These are phyloP conservation scores for Fopius arisanus DNA, from an alignment of 1,140 invertebrate species.

Conservation along the genomic window DNA sequence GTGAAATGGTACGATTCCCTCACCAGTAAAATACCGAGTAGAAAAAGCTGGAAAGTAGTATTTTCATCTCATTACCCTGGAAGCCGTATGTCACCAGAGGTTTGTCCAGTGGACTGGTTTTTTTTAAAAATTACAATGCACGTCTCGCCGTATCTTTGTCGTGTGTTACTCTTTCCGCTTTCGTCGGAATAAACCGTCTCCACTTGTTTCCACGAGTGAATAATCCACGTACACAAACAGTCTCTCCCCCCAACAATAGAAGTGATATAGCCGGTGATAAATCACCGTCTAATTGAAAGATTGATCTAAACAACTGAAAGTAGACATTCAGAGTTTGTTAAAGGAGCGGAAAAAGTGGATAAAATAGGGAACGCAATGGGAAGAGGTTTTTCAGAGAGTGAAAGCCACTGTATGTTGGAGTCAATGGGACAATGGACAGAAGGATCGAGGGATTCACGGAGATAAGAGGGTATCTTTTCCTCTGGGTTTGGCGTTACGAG, in stretches of 20 bases:
- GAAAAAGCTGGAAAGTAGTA: constrained; percentile 21
- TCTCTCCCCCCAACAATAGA: not conserved
- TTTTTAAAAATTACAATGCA: constrained; percentile 25
- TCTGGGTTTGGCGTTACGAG: constrained; percentile 21
- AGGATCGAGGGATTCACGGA: not conserved
- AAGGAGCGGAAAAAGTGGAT: not conserved
- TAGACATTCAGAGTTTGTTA: constrained; percentile 34
- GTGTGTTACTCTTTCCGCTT: constrained; percentile 14
- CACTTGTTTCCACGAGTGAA: constrained; percentile 9
- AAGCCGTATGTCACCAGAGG: constrained; percentile 24
- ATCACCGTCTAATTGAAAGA: constrained; percentile 52
- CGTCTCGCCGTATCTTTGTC: not conserved
- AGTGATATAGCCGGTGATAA: constrained; percentile 40
- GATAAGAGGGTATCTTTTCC: constrained; percentile 8
- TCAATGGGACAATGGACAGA: constrained; percentile 9
- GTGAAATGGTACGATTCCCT: constrained; percentile 25
- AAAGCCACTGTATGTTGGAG: not conserved
- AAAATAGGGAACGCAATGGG: not conserved
- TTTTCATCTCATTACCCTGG: constrained; percentile 32
- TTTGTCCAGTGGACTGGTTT: not conserved
- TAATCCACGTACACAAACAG: not conserved
- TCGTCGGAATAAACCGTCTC: constrained; percentile 19
- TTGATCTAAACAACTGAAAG: constrained; percentile 42
- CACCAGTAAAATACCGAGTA: not conserved
- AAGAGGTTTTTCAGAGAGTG: not conserved